Evolutionary conservation across 2,113 vertebrate species (phyloP), one percentile per base, ranked within the genome.

Genomic region (Pygoscelis antarcticus): DNA sequence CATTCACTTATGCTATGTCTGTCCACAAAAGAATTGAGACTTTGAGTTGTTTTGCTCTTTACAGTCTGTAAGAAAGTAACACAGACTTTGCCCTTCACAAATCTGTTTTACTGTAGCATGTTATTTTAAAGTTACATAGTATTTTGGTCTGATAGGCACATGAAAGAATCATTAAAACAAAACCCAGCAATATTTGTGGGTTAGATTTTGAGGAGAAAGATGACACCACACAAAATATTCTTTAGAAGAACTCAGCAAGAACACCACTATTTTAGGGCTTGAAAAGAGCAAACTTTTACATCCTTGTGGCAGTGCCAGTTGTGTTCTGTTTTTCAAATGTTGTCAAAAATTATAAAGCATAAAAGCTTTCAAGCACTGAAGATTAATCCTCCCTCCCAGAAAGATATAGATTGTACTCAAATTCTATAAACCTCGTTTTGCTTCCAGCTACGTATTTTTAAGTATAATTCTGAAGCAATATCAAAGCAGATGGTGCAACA

Each of bases 391-490:
- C 87, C 85, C 89, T 90, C 96, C 95, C 97, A 97, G 97, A 98
- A 98, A 97, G 97, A 98, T 98, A 98, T 98, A 98, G 98, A 98
- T 98, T 98, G 98, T 98, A 98, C 98, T 98, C 98, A 98, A 98
- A 98, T 98, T 98, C 98, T 96, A 96, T 98, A 98, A 97, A 96
- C 93, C 76, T 95, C 54, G 0, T 96, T 98, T 98, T 95, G 97
- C 98, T 98, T 81, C 95, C 94, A 98, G 98, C 97, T 94, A 97
- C 97, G 95, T 98, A 98, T 97, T 98, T 98, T 98, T 97, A 98
- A 96, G 94, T 96, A 92, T 97, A 98, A 98, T 98, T 98, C 97
- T 95, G 84, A 96, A 96, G 97, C 94, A 87, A 95, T 95, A 93
- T 94, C 81, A 92, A 97, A 97, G 96, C 96, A 94, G 97, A 98